Evolutionary conservation across 2,888 invertebrate genomes (phyloP).

Genomic region (Cataglyphis cursor): DNA sequence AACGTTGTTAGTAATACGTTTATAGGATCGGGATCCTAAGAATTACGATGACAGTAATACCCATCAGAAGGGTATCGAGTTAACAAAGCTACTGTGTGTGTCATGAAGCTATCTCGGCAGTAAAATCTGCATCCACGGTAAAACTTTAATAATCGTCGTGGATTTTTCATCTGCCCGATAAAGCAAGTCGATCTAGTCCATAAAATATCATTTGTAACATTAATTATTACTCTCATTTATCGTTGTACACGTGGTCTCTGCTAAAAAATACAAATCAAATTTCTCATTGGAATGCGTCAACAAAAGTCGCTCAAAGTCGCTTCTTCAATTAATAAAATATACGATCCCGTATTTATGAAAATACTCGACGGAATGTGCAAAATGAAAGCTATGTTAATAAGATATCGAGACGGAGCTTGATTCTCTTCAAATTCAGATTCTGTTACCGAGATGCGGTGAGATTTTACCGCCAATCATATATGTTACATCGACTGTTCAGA

Average conservation of each 20-base stretch:
- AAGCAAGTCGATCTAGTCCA: conserved; percentile 45
- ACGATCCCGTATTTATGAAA: background rate
- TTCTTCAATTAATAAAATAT: background rate
- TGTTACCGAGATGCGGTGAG: conserved; percentile 74
- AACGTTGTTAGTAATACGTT: conserved; percentile 58
- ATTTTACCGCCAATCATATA: conserved; percentile 64
- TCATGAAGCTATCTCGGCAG: conserved; percentile 66
- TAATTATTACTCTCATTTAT: conserved; percentile 27
- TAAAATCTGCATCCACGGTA: conserved; percentile 59
- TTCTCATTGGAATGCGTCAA: conserved; percentile 15
- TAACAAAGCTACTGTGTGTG: conserved; percentile 70
- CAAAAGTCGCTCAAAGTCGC: background rate
- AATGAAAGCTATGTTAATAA: background rate
- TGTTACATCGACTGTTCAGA: conserved; percentile 64
- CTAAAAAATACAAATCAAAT: conserved; percentile 15
- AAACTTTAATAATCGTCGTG: conserved; percentile 27
- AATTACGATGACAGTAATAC: conserved; percentile 66
- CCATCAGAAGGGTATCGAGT: conserved; percentile 53
- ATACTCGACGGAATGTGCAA: conserved; percentile 20
- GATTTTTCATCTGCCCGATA: conserved; percentile 11
- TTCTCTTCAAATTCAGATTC: conserved; percentile 21
- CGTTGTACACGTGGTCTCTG: conserved; percentile 50
- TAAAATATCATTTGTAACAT: conserved; percentile 52
- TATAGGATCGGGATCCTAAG: conserved; percentile 65
- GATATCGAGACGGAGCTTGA: background rate